Conservation (phyloP, 2,888 invertebrate species). For the Yponomeuta plumbellus region DNA sequence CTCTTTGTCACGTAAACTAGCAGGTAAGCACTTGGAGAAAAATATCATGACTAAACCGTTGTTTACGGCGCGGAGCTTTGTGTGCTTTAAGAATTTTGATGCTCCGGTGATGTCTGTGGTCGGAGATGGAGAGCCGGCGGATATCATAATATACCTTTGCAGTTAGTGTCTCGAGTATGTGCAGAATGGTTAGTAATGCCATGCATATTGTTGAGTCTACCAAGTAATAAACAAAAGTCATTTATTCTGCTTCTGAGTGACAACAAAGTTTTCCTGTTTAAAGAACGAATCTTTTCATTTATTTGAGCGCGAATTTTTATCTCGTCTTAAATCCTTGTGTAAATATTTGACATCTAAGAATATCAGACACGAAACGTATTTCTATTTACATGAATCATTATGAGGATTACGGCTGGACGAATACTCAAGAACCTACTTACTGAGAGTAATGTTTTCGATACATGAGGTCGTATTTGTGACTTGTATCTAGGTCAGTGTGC, state of each 20-base stretch:
- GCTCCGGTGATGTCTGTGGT: background rate
- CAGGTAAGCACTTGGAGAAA: background rate
- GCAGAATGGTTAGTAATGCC: constrained; percentile 1
- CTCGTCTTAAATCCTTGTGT: background rate
- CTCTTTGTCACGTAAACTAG: no score
- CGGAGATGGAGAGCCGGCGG: constrained; percentile 10
- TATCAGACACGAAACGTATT: background rate
- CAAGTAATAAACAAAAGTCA: background rate
- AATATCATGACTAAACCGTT: background rate
- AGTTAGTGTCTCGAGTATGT: background rate
- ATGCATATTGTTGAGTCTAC: background rate
- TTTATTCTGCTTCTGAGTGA: background rate
- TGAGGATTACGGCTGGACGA: no score
- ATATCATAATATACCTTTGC: constrained; percentile 9
- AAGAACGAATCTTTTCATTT: background rate
- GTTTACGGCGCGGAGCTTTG: background rate
- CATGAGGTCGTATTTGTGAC: background rate
- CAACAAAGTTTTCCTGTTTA: background rate
- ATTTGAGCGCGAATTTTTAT: background rate
- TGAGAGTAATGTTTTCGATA: background rate
- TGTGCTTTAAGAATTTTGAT: constrained; percentile 14
- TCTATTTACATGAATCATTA: background rate
- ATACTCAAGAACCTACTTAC: no score
- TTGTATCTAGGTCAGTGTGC: constrained; percentile 63
- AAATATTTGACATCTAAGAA: background rate